phyloP scores from a whole-genome alignment of 2,113 vertebrate species.

The Plecturocebus donacophilus region DNA sequence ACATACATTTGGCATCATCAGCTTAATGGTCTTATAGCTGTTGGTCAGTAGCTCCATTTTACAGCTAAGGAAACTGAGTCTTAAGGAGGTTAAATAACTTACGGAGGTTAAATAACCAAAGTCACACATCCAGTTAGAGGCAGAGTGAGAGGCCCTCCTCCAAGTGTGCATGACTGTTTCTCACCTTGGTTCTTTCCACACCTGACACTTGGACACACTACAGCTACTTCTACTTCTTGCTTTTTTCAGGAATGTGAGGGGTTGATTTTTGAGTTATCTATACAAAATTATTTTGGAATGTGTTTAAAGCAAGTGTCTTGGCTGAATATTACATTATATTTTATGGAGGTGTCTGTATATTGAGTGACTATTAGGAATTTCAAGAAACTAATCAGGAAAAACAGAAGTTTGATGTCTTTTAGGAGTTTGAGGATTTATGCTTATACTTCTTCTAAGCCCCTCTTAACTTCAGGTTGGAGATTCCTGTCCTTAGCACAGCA shows the following conservation, averaged over 20 bases:
- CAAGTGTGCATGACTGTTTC: background rate
- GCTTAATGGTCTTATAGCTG: background rate
- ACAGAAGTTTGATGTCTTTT: background rate
- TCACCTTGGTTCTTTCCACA: background rate
- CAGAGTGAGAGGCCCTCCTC: background rate
- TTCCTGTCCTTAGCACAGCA: background rate
- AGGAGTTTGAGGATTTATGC: background rate
- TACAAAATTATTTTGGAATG: background rate
- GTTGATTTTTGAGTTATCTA: background rate
- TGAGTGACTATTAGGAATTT: background rate
- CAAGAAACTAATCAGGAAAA: background rate
- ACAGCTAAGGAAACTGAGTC: background rate
- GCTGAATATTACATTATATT: background rate
- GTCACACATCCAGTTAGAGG: background rate
- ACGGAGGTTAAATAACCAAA: background rate
- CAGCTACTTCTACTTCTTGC: background rate
- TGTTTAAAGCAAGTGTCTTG: conserved; percentile 16
- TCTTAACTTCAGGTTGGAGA: background rate
- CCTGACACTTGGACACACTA: background rate
- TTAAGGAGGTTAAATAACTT: background rate
- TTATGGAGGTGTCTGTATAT: background rate
- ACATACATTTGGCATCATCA: background rate
- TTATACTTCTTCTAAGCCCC: background rate
- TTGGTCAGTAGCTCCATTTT: background rate
- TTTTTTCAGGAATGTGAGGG: background rate